These are phyloP conservation scores for Tetramorium parvispinum DNA, from an alignment of 1,140 invertebrate genomes.

Conservation along the genomic window DNA sequence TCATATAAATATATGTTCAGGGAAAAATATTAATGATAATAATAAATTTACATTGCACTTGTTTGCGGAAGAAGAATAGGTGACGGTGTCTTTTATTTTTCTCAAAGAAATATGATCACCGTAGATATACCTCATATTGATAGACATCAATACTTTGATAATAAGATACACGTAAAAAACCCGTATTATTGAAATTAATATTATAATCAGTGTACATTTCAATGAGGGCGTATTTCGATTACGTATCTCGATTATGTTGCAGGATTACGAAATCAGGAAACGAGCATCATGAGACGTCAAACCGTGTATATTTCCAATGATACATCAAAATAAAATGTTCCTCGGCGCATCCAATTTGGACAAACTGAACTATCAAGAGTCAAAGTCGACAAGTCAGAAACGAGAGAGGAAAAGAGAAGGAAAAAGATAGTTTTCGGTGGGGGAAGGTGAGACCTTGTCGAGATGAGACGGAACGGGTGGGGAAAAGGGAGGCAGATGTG, in stretches of 20 bases:
- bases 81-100: too few species aligned
- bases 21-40: too few species aligned
- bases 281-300: neutral
- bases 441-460: neutral
- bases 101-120: too few species aligned
- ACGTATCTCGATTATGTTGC: neutral
- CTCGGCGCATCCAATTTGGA: neutral
- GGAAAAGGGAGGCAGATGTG: slow-evolving; percentile 35
- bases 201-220: neutral
- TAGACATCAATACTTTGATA: neutral
- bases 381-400: slow-evolving; percentile 55
- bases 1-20: too few species aligned
- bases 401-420: slow-evolving; percentile 1
- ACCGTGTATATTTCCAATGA: neutral
- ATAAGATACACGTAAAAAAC: neutral
- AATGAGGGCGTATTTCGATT: neutral
- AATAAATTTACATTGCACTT: too few species aligned
- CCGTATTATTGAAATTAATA: neutral
- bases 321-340: slow-evolving; percentile 5
- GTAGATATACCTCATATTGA: neutral
- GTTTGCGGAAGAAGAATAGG: too few species aligned
- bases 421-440: slow-evolving; percentile 16
- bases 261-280: neutral
- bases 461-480: slow-evolving; percentile 52
- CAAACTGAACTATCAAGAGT: neutral